Conservation (phyloP, 2,888 invertebrate species). For the Acanthoscelides obtectus region DNA sequence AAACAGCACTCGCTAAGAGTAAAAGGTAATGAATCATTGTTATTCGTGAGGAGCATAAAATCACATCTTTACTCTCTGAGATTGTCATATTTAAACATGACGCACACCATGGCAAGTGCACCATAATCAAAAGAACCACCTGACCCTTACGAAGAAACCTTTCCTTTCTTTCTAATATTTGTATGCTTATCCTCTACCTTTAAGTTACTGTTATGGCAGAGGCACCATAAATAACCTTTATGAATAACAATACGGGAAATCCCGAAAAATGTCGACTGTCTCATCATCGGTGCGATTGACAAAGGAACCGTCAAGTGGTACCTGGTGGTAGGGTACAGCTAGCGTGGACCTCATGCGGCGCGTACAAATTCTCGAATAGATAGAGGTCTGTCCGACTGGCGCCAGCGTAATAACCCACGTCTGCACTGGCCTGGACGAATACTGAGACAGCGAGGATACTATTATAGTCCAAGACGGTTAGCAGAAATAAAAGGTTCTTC, state of each 20-base stretch:
- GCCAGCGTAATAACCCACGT: constrained; percentile 28
- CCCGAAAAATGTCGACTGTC: neutral
- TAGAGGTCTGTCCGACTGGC: constrained; percentile 26
- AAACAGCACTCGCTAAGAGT: too few relatives aligned
- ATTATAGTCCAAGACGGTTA: neutral
- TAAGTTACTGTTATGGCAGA: neutral
- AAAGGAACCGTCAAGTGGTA: neutral
- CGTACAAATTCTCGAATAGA: constrained; percentile 29
- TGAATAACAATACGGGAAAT: neutral
- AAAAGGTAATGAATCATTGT: too few relatives aligned
- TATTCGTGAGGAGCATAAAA: too few relatives aligned
- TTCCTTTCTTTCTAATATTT: neutral
- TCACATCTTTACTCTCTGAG: too few relatives aligned
- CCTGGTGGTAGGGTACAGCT: constrained; percentile 1
- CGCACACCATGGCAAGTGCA: neutral
- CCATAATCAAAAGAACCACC: neutral
- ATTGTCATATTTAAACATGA: too few relatives aligned
- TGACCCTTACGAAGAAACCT: neutral
- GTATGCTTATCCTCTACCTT: neutral
- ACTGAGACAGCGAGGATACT: neutral
- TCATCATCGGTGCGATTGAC: neutral
- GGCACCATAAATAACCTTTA: neutral
- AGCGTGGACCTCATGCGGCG: constrained; percentile 25
- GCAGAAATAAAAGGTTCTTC: too few relatives aligned
- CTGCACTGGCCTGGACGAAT: neutral